Evolutionary conservation across 2,797 vertebrate genomes (phyloP).

Genomic region (Lacerta viridis): DNA sequence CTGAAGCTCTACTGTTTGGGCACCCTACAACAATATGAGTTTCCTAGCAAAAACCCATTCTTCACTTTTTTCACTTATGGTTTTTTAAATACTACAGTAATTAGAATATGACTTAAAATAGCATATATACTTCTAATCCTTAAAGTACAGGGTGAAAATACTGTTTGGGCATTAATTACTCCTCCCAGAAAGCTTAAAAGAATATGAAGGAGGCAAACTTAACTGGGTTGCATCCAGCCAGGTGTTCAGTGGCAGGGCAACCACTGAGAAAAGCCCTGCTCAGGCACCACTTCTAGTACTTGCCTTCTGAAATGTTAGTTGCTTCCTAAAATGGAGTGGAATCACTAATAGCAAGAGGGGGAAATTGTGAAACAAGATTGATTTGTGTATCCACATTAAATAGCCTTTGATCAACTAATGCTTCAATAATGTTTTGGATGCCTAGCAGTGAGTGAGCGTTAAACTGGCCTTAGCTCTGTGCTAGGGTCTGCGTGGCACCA

Average conservation of each 20-base stretch:
- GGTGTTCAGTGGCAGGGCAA: background rate
- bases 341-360: too few relatives aligned
- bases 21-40: background rate
- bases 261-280: background rate
- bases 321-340: background rate
- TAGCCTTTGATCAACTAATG: background rate
- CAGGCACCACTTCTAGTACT: background rate
- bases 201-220: background rate
- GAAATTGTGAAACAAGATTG: background rate
- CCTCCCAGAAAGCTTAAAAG: background rate
- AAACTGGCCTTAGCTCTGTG: background rate
- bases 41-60: background rate
- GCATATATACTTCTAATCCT: background rate
- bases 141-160: background rate
- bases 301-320: background rate
- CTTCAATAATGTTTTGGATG: background rate
- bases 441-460: background rate
- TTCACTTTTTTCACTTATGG: background rate
- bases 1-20: background rate
- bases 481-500: background rate
- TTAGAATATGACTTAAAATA: background rate
- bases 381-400: background rate
- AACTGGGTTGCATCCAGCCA: background rate
- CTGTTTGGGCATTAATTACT: background rate
- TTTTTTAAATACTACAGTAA: background rate